These are phyloP conservation scores for Conus betulinus DNA, from an alignment of 1,140 invertebrate species.

Conservation along the genomic window DNA sequence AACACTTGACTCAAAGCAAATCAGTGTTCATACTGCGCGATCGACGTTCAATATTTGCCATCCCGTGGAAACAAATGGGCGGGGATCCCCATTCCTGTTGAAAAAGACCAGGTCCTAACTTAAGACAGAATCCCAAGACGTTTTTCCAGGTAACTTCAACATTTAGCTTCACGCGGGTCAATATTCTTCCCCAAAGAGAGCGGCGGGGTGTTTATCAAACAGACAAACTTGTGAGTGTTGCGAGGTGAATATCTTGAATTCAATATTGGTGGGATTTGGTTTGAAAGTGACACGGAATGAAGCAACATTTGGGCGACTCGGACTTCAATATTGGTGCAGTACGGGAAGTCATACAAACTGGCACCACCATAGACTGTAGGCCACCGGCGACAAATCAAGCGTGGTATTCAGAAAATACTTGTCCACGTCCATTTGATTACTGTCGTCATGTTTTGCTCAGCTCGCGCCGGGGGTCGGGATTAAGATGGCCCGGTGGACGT, in stretches of 20 bases:
- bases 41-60: conserved; percentile 24
- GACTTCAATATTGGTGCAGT: conserved; percentile 19
- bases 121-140: conserved; percentile 17
- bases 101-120: neutral
- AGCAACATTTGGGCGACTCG: neutral
- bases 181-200: neutral
- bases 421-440: conserved; percentile 24
- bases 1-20: neutral
- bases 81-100: neutral
- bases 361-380: neutral
- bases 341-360: conserved; percentile 13
- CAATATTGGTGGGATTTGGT: conserved; percentile 23
- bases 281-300: conserved; percentile 2
- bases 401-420: conserved; percentile 21
- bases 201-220: neutral
- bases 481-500: neutral
- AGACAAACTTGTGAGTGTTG: neutral
- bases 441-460: conserved; percentile 20
- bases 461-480: neutral
- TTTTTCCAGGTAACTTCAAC: conserved; percentile 19
- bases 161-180: neutral
- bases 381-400: conserved; percentile 4
- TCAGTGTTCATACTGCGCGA: neutral
- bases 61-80: conserved; percentile 7
- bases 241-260: neutral